A percentile compares a stretch with the other conserved stretches of the same genome.
phyloP scores from a whole-genome alignment of 2,888 invertebrate species.

The Hermaeophaga mercurialis region DNA sequence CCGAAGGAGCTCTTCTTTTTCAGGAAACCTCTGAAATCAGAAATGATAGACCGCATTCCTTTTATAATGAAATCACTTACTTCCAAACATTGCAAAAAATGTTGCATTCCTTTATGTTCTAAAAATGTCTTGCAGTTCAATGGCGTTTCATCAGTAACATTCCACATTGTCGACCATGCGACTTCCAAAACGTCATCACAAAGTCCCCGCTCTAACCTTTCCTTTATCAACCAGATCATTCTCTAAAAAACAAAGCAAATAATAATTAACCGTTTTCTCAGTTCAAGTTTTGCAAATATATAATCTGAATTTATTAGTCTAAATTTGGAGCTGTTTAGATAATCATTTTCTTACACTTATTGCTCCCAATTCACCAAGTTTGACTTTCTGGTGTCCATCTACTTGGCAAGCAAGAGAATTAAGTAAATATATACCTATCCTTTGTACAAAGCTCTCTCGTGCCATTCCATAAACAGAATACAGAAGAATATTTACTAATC shows the following conservation, averaged over 20 bases:
- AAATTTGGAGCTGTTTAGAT: neutral
- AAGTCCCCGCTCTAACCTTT: conserved; percentile 73
- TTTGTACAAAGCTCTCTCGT: conserved; percentile 90
- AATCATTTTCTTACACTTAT: conserved; percentile 66
- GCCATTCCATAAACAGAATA: conserved; percentile 81
- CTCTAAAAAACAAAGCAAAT: conserved; percentile 62
- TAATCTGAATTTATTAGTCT: too few species aligned
- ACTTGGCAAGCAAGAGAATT: conserved; percentile 97
- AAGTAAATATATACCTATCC: conserved; percentile 91
- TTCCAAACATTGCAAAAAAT: conserved; percentile 85
- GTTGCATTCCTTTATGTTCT: conserved; percentile 85
- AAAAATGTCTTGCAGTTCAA: conserved; percentile 92
- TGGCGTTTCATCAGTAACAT: conserved; percentile 95
- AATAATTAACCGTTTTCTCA: too few species aligned
- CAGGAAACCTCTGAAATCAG: conserved; percentile 74
- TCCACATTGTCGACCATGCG: conserved; percentile 99
- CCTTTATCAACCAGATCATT: conserved; percentile 87
- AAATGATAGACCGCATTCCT: neutral
- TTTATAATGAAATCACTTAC: conserved; percentile 57
- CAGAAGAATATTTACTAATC: conserved; percentile 81
- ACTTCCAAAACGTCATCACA: conserved; percentile 97
- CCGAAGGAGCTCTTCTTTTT: conserved; percentile 86
- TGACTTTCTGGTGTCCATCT: conserved; percentile 88
- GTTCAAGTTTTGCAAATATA: too few species aligned
- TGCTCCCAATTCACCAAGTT: conserved; percentile 89